Conservation (phyloP, 2,797 vertebrate genomes). For the Lithobates pipiens region DNA sequence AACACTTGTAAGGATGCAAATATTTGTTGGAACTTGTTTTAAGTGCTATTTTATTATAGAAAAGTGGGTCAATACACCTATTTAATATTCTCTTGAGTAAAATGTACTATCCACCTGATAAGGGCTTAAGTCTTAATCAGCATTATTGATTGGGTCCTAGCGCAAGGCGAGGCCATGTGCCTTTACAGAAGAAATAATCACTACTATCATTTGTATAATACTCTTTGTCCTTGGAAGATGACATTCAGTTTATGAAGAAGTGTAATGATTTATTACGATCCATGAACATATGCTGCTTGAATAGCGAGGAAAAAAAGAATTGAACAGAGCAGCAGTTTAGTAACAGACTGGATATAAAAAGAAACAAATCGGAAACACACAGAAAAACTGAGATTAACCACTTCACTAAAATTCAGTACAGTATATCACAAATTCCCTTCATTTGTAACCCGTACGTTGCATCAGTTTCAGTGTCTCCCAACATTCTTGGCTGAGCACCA, state of each 20-base stretch:
- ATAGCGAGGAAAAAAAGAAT: not conserved
- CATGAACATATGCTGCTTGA: constrained; percentile 27
- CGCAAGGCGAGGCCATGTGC: constrained; percentile 30
- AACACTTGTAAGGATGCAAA: not conserved
- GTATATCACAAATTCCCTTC: not conserved
- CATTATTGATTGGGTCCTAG: constrained; percentile 48
- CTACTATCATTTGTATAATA: constrained; percentile 54
- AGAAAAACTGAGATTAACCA: constrained; percentile 1
- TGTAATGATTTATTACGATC: constrained; percentile 39
- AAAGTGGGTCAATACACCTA: constrained; percentile 49
- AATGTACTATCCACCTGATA: constrained; percentile 29
- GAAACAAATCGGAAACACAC: not conserved
- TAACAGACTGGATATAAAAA: not conserved
- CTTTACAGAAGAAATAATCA: constrained; percentile 49
- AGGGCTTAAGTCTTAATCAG: constrained; percentile 45
- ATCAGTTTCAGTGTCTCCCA: not conserved
- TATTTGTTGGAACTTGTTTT: not conserved
- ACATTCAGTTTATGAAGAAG: constrained; percentile 48
- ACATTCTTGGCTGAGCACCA: not conserved
- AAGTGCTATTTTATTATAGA: not conserved
- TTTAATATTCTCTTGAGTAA: constrained; percentile 39
- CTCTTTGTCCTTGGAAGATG: constrained; percentile 47
- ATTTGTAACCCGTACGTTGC: no score
- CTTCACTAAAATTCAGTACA: not conserved
- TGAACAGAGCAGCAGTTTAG: constrained; percentile 17